phyloP scores from a whole-genome alignment of 37 sponge, comb jelly and placozoan genomes.

The Aphrocallistes beatrix region DNA sequence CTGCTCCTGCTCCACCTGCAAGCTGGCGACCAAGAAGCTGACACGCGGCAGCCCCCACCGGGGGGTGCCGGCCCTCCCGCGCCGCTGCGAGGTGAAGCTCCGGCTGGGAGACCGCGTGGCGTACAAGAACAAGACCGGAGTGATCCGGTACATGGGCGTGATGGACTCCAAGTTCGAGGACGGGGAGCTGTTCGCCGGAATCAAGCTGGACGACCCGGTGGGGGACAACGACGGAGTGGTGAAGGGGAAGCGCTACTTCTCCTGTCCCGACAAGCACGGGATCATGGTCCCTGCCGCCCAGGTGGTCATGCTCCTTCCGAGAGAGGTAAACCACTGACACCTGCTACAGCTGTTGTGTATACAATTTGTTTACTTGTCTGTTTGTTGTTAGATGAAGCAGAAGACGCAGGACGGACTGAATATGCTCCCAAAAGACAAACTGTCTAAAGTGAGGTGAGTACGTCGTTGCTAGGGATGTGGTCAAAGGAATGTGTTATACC shows the following conservation, averaged over 20 bases:
- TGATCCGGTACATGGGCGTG: slow-evolving; percentile 59
- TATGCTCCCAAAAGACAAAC: background rate
- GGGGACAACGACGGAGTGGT: background rate
- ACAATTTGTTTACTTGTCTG: too few relatives aligned
- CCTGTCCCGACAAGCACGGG: slow-evolving; percentile 9
- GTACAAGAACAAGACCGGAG: slow-evolving; percentile 21
- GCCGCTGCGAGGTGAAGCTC: background rate
- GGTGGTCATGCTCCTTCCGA: slow-evolving; percentile 22
- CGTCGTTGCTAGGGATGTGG: background rate
- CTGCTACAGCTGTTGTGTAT: background rate
- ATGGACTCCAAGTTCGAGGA: slow-evolving; percentile 42
- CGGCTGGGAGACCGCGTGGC: slow-evolving; percentile 52
- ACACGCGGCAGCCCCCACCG: background rate
- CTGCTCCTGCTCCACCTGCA: background rate
- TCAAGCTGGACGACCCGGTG: slow-evolving; percentile 71
- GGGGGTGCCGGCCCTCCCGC: background rate
- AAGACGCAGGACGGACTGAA: slow-evolving; percentile 17
- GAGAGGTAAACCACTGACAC: background rate
- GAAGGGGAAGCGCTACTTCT: slow-evolving; percentile 7
- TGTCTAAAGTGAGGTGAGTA: background rate
- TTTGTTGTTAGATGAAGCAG: slow-evolving; percentile 14
- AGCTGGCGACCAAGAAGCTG: slow-evolving; percentile 16
- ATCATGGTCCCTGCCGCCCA: background rate
- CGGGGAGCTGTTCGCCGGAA: slow-evolving; percentile 39
- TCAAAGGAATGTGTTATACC: background rate